Evolutionary conservation across 2,113 vertebrate species (phyloP), one percentile per base, ranked within the genome.

Genomic region (Crotalus viridis): DNA sequence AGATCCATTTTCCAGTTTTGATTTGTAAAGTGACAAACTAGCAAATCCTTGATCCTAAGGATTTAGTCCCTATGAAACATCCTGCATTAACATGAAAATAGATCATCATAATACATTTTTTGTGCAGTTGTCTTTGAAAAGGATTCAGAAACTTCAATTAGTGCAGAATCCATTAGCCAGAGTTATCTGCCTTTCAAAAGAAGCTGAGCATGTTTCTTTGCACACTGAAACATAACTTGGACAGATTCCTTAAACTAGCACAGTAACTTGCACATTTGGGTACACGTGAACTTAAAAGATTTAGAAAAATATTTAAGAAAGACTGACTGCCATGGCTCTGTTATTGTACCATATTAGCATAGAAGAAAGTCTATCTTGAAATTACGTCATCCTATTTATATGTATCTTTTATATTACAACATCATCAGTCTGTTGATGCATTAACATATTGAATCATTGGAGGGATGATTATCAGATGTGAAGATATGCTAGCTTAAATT

Each of bases 401-500:
- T 89, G 94, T 97, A 96, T 94, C 74, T 69, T 94, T 94, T 91
- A 55, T 93, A 43, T 93, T 93, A 94, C 22, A 94, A 89, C 86
- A 95, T 52, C 94, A 95, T 94, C 86, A 92, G 86, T 96, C 93
- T 97, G 88, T 94, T 48, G 19, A 97, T 96, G 88, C 91, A 96
- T 97, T 95, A 94, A 74, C 54, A 43, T 39, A 43, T 24, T 61
- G 22, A 59, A 0, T 93, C 94, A 57, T 92, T 57, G 48, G 95
- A 94, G 59, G 86, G 94, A 96, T 93, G 91, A 92, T 93, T 90
- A 94, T 81, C 85, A 95, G 48, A 94, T 48, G 13, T 91, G 94
- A 94, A 95, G 96, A 95, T 94, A 90, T 94, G 91, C 64, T 91
- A 87, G 91, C 89, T 95, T 93, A 96, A 97, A 96, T 96, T 91